Base-by-base conservation (phyloP, 1,140 invertebrate species). In the Nixonia krombeini region DNA sequence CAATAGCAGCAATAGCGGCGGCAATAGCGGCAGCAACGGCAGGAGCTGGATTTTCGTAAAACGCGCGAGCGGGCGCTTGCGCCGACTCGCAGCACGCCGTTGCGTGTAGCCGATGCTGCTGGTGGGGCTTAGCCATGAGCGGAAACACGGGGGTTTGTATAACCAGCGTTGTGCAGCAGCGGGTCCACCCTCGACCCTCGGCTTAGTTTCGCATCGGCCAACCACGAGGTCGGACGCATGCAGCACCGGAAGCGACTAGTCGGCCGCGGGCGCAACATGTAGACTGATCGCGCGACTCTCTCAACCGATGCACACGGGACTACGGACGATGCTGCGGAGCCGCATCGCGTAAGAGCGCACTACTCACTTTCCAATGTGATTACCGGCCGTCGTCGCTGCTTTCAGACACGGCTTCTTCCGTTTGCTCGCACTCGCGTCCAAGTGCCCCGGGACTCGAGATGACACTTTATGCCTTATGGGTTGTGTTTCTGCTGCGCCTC, bases 401-500 rank as follows among this genome's bases (percentile, higher is more conserved):
- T n/a, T n/a, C n/a, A n/a, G n/a, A n/a, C n/a, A n/a, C n/a, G n/a
- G n/a, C n/a, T n/a, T 33, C 35, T 33, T 56, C 31, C 3, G 16
- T 38, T 44, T 25, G 45, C 49, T 64, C 26, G 33, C 8, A 47
- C 41, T 15, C 21, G 13, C 44, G 40, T 47, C 16, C 13, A 37
- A 55, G 66, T 66, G 53, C 56, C 44, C 28, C 35, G 55, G 49
- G 12, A 45, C 18, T 51, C 40, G 57, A 62, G 40, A 72, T 66
- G 71, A 33, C 69, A 58, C 58, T 45, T 63, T 64, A 61, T 69
- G 58, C 72, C 29, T 58, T 76, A 51, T 76, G 72, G 71, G 66
- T 78, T 70, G 55, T 77, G 57, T 63, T 78, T 65, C 61, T 73
- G 53, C 62, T 81, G 59, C 53, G 47, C 45, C 69, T 76, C 44